Evolutionary conservation across 2,797 vertebrate genomes (phyloP), one percentile per base, ranked within the genome.

Genomic region (Silurus lanzhouensis): DNA sequence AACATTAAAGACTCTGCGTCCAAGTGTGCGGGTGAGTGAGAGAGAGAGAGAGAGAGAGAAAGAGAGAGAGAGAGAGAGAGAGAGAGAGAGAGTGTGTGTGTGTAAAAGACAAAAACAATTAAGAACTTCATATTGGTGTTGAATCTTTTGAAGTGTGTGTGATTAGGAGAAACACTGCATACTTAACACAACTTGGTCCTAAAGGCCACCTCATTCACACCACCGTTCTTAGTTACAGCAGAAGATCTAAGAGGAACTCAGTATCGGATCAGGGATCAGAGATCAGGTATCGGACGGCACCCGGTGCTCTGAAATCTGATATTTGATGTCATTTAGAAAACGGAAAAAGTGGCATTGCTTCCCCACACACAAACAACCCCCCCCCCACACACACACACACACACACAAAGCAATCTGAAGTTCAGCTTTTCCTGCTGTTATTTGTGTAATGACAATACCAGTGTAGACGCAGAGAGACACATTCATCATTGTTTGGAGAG

Each of bases 301-400:
- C 48, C 72, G 17, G 72, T 1, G 6, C 48, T 71, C 70, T n/a
- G 70, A 44, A 25, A 15, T 52, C 46, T 52, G 71, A 55, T 75
- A 27, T 27, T 25, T 38, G 25, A 60, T 58, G 52, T 55, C n/a
- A 17, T 55, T 25, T 1, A 31, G 55, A 77, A 77, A 74, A 52
- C 22, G 38, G 31, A 70, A n/a, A 52, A 52, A 74, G 6, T 57
- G 52, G 6, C 8, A 55, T 76, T 57, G 74, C n/a, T 48, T 38
- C 31, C 2, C 31, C 31, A 44, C 64, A 75, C 63, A 81, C 31
- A 44, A 38, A 66, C 55, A 80, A 14, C 19, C 55, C 76, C 81
- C 85, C 70, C 82, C 64, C 67, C 83, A 79, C 82, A 71, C 83
- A 86, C 81, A 85, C 81, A 88, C 87, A 85, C 68, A 76, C n/a